These are phyloP conservation scores for Oxyruncus cristatus DNA, from an alignment of 2,113 vertebrate genomes.

Conservation along the genomic window DNA sequence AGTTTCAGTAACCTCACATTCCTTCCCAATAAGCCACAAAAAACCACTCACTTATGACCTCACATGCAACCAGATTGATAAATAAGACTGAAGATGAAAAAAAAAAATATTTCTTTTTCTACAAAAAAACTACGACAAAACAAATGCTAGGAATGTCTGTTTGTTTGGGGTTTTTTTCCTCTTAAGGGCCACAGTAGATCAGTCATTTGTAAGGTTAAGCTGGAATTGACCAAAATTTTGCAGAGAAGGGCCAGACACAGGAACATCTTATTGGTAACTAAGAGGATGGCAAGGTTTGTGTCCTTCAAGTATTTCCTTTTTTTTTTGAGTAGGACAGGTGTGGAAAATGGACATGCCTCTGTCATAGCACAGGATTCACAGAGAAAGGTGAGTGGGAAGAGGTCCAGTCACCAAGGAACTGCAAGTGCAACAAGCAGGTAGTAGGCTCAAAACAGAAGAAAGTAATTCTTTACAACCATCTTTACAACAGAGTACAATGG, in stretches of 20 bases:
- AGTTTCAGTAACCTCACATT: not conserved
- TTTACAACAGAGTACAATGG: not conserved
- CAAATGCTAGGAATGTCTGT: not conserved
- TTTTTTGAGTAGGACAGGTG: not conserved
- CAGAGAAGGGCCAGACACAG: not conserved
- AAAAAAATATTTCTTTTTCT: no score
- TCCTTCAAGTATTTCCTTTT: not conserved
- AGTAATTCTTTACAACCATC: not conserved
- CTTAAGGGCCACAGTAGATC: not conserved
- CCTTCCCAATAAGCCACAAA: not conserved
- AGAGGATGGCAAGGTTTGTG: not conserved
- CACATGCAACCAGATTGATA: not conserved
- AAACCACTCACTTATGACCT: not conserved
- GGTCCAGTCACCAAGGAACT: not conserved
- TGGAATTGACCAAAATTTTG: not conserved
- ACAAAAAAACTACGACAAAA: not conserved
- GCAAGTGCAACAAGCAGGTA: not conserved
- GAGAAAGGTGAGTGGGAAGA: not conserved
- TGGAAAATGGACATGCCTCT: not conserved
- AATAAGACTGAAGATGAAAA: fast-evolving
- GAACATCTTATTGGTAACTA: not conserved
- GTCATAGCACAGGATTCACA: not conserved
- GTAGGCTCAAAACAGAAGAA: not conserved
- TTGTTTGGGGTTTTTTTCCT: not conserved
- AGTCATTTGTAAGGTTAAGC: not conserved